phyloP scores from a whole-genome alignment of 2,797 vertebrate genomes.

The Pelochelys cantorii region DNA sequence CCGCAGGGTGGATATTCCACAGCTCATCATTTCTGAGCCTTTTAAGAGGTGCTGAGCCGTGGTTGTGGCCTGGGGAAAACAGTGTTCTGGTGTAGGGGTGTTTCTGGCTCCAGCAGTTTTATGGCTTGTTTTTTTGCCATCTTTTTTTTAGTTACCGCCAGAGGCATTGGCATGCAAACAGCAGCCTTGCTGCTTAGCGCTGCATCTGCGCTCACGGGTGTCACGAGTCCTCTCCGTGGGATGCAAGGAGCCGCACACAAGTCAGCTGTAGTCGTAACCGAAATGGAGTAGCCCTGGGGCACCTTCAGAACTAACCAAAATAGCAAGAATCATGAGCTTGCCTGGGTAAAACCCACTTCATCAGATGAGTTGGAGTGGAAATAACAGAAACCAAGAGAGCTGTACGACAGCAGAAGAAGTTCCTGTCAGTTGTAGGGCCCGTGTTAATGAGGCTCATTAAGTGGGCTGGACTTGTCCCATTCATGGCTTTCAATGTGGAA shows the following conservation, averaged over 20 bases:
- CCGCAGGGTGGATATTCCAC: conserved; percentile 35
- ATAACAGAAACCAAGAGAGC: too few relatives aligned
- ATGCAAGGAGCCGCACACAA: accelerated
- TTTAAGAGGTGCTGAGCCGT: conserved; percentile 53
- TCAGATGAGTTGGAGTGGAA: too few relatives aligned
- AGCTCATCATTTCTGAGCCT: conserved; percentile 53
- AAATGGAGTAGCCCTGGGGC: neutral
- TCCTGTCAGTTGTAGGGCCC: too few relatives aligned
- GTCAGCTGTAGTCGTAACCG: neutral
- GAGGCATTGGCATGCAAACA: neutral
- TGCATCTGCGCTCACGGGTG: neutral
- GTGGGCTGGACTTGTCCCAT: too few relatives aligned
- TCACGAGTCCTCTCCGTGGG: neutral
- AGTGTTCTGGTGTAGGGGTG: conserved; percentile 7
- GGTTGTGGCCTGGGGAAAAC: neutral
- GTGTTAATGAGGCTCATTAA: too few relatives aligned
- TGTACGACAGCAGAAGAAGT: too few relatives aligned
- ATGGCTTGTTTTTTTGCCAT: conserved; percentile 14
- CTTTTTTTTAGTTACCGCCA: conserved; percentile 24
- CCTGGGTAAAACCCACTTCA: too few relatives aligned
- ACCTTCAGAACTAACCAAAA: too few relatives aligned
- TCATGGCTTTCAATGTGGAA: too few relatives aligned
- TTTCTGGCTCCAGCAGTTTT: conserved; percentile 36
- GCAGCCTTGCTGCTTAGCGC: neutral
- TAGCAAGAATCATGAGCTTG: too few relatives aligned